phyloP scores from a whole-genome alignment of 64 coral and sea anemone genomes.

The Cladopsammia gracilis region DNA sequence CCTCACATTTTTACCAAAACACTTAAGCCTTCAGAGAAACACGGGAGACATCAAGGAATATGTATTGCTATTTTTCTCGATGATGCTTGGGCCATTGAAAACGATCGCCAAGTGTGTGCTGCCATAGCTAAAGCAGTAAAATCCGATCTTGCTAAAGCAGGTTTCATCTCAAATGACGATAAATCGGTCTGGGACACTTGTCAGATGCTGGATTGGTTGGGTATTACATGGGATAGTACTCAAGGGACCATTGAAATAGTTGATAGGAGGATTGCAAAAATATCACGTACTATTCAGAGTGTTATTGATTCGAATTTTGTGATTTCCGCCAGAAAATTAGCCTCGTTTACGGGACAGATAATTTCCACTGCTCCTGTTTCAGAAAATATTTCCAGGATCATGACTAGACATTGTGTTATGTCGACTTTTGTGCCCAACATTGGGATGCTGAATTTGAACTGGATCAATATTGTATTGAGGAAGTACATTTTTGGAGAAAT shows the following conservation, averaged over 20 bases:
- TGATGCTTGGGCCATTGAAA: slow-evolving; percentile 26
- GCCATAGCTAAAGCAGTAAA: neutral
- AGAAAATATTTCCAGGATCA: slow-evolving; percentile 30
- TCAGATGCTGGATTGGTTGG: neutral
- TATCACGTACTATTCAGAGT: neutral
- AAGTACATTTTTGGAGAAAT: no score
- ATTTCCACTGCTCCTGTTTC: slow-evolving; percentile 48
- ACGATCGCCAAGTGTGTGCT: neutral
- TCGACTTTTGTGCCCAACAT: neutral
- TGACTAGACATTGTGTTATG: slow-evolving; percentile 52
- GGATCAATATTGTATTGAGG: no score
- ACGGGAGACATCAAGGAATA: slow-evolving; percentile 5
- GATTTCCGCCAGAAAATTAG: neutral
- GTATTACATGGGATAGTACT: slow-evolving; percentile 3
- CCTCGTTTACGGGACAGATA: slow-evolving; percentile 44
- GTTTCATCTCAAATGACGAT: slow-evolving; percentile 26
- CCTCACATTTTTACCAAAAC: slow-evolving; percentile 26
- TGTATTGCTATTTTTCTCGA: slow-evolving; percentile 35
- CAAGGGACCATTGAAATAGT: slow-evolving; percentile 5
- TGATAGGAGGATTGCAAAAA: neutral
- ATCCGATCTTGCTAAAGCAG: neutral
- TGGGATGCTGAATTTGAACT: slow-evolving; percentile 36
- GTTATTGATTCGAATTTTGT: neutral
- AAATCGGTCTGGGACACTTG: slow-evolving; percentile 21
- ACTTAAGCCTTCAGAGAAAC: slow-evolving; percentile 11